A percentile compares a stretch with the other conserved stretches of the same genome.
Evolutionary conservation across 1,140 invertebrate genomes (phyloP).

Genomic region (Drosophila obscura): DNA sequence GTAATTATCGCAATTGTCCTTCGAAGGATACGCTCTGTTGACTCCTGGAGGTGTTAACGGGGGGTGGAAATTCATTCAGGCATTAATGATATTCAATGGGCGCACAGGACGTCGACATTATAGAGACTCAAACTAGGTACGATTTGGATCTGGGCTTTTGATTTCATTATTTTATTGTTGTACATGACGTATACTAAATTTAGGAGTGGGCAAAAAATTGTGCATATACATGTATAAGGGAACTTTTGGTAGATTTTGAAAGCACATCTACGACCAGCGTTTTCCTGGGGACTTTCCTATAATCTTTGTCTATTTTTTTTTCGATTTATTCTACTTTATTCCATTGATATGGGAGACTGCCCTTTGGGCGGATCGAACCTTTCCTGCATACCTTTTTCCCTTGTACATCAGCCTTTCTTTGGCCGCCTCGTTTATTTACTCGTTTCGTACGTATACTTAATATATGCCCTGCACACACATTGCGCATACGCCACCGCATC

Average conservation of each 20-base stretch:
- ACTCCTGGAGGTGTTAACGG: constrained; percentile 54
- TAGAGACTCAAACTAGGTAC: not conserved
- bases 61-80: constrained; percentile 41
- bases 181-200: constrained; percentile 27
- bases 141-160: not conserved
- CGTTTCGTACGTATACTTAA: constrained; percentile 24
- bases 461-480: constrained; percentile 38
- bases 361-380: too few relatives aligned
- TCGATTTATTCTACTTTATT: too few relatives aligned
- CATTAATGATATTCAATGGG: constrained; percentile 21
- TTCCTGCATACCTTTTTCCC: too few relatives aligned
- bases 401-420: too few relatives aligned
- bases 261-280: too few relatives aligned
- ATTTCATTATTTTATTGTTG: constrained; percentile 20
- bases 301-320: too few relatives aligned
- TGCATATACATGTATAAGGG: too few relatives aligned
- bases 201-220: too few relatives aligned
- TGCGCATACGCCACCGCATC: constrained; percentile 46
- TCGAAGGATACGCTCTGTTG: constrained; percentile 58
- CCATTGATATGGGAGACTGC: too few relatives aligned
- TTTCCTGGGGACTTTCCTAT: too few relatives aligned
- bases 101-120: not conserved
- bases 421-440: not conserved
- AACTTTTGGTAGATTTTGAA: too few relatives aligned
- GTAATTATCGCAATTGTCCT: constrained; percentile 76